Percentiles rank a stretch among this genome's conserved stretches.
These are phyloP conservation scores for Apis dorsata DNA, from an alignment of 1,140 invertebrate genomes.

Conservation along the genomic window DNA sequence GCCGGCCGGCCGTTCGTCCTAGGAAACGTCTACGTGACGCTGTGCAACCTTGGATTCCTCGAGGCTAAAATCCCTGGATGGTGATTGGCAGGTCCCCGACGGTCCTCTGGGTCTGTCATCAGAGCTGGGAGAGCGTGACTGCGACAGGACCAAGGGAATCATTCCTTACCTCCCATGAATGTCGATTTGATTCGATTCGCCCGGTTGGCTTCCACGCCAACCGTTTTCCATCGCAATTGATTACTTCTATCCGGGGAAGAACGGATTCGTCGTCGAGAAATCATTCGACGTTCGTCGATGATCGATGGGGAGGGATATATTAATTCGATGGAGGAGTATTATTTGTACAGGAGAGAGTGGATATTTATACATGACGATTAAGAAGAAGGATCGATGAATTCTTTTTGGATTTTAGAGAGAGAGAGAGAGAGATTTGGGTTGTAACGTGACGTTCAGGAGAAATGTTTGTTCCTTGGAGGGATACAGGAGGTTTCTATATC, in stretches of 20 bases:
- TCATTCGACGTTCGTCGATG: conserved; percentile 4
- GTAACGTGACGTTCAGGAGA: not conserved
- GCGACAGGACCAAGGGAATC: conserved; percentile 53
- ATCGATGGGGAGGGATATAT: not conserved
- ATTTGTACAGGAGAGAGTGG: not conserved
- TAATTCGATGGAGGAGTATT: not conserved
- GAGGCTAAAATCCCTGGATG: conserved; percentile 54
- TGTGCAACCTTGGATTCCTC: conserved; percentile 2
- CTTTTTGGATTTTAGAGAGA: not conserved
- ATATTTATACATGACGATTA: not conserved
- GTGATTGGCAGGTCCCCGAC: conserved; percentile 61
- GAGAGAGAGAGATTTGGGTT: not conserved
- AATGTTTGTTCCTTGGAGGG: not conserved
- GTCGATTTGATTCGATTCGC: conserved; percentile 55
- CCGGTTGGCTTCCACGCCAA: conserved; percentile 45
- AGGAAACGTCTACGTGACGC: conserved; percentile 45
- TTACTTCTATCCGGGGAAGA: conserved; percentile 31
- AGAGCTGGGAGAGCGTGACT: conserved; percentile 60
- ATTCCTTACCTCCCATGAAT: conserved; percentile 59
- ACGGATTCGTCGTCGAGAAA: not conserved
- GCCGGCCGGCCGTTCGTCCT: conserved; percentile 23
- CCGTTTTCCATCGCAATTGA: conserved; percentile 45
- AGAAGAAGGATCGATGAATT: not conserved
- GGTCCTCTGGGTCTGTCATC: conserved; percentile 67
- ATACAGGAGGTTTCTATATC: not conserved